phyloP scores from a whole-genome alignment of 2,113 vertebrate species.

The Megaptera novaeangliae region DNA sequence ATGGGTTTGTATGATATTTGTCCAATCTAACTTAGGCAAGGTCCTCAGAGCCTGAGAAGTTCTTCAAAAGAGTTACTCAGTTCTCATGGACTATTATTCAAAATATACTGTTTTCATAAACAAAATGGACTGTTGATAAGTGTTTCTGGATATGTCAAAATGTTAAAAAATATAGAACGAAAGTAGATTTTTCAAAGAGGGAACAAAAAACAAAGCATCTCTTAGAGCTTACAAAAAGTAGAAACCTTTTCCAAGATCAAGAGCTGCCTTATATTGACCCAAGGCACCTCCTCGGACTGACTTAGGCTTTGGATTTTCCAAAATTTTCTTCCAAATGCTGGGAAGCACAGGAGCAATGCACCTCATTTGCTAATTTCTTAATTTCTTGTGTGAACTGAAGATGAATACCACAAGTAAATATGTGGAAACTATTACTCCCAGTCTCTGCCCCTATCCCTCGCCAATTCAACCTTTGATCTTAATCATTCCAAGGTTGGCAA shows the following conservation, averaged over 20 bases:
- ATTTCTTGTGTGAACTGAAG: not conserved
- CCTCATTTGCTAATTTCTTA: not conserved
- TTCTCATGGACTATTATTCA: not conserved
- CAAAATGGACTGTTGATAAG: not conserved
- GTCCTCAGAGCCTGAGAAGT: not conserved
- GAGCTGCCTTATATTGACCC: not conserved
- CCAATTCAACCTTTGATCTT: not conserved
- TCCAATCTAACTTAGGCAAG: not conserved
- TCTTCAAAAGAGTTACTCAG: not conserved
- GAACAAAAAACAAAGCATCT: not conserved
- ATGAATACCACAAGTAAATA: not conserved
- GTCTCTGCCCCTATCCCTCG: rapidly evolving
- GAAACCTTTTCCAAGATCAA: not conserved
- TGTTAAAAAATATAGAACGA: not conserved
- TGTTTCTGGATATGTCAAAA: not conserved
- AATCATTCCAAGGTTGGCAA: not conserved
- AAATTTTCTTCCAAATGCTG: not conserved
- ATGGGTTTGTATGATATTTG: not conserved
- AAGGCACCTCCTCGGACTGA: not conserved
- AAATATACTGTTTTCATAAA: not conserved
- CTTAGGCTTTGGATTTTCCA: not conserved
- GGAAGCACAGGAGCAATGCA: not conserved
- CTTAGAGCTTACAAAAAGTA: not conserved
- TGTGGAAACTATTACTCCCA: not conserved
- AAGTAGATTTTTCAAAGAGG: not conserved